These are phyloP conservation scores for Zaprionus obscuricornis DNA, from an alignment of 2,888 invertebrate species.

Conservation along the genomic window DNA sequence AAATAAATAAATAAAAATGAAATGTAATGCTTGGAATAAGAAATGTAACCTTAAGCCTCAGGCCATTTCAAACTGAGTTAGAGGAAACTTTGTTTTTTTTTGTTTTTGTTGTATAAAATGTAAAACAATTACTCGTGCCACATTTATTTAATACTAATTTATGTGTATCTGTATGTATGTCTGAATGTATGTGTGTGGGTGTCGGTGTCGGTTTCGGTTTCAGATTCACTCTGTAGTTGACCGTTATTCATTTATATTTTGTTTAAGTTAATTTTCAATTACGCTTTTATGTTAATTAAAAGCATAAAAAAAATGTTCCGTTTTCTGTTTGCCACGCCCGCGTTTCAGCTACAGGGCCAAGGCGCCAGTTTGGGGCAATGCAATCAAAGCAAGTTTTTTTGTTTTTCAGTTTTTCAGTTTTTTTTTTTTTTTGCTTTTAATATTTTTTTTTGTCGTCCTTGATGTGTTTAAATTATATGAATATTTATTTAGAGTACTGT, in stretches of 20 bases:
- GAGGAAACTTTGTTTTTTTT: background rate
- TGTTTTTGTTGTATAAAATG: too few relatives aligned
- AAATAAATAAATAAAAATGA: conserved; percentile 26
- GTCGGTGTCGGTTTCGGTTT: too few relatives aligned
- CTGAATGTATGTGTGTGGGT: background rate
- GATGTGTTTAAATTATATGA: too few relatives aligned
- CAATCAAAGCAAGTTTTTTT: too few relatives aligned
- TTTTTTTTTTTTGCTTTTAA: too few relatives aligned
- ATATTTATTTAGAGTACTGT: too few relatives aligned
- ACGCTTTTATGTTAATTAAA: conserved; percentile 75
- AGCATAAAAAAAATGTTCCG: conserved; percentile 50
- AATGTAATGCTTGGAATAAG: background rate
- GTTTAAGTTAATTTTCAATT: conserved; percentile 71
- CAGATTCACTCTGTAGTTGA: conserved; percentile 12
- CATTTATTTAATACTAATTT: conserved; percentile 1
- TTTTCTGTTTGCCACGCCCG: too few relatives aligned
- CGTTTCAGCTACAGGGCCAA: too few relatives aligned
- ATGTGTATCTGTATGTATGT: background rate
- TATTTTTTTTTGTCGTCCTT: too few relatives aligned
- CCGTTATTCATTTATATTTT: conserved; percentile 30
- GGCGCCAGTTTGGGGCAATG: too few relatives aligned
- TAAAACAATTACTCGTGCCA: conserved; percentile 1
- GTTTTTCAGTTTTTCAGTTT: too few relatives aligned
- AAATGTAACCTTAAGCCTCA: background rate
- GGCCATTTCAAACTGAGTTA: background rate